Evolutionary conservation across 2,113 vertebrate species (phyloP).

Genomic region (Lampris megalopsis): DNA sequence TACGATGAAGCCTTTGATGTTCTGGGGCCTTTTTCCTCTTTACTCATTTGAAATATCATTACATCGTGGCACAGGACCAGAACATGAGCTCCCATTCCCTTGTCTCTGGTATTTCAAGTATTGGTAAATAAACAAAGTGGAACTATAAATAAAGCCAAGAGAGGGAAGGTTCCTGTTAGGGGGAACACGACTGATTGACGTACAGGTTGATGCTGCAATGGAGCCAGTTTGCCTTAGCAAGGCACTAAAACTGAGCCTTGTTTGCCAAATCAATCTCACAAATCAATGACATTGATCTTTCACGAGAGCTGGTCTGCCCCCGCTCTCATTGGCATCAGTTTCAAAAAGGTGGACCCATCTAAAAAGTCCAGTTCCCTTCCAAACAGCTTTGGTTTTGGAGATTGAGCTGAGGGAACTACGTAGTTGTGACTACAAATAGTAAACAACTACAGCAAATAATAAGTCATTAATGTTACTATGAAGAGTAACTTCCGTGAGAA

Average conservation of each 20-base stretch:
- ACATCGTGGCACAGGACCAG: conserved; percentile 1
- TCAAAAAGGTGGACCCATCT: too few relatives aligned
- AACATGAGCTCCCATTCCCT: not conserved
- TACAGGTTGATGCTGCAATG: not conserved
- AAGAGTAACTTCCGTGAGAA: too few relatives aligned
- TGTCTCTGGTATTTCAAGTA: not conserved
- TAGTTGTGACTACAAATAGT: too few relatives aligned
- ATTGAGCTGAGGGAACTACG: too few relatives aligned
- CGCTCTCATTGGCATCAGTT: too few relatives aligned
- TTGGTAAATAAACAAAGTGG: conserved; percentile 13
- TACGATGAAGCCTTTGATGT: not conserved
- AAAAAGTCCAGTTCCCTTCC: too few relatives aligned
- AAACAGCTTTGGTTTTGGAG: too few relatives aligned
- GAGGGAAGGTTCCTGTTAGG: not conserved
- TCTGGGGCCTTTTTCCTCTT: conserved; percentile 4
- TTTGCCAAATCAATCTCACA: not conserved
- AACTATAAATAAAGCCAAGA: not conserved
- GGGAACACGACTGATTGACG: not conserved
- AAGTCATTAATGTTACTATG: too few relatives aligned
- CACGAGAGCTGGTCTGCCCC: too few relatives aligned
- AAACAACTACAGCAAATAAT: too few relatives aligned
- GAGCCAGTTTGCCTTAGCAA: conserved; percentile 9
- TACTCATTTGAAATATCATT: conserved; percentile 20
- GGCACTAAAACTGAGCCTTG: conserved; percentile 10
- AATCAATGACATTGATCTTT: too few relatives aligned